Percentiles rank a stretch among this genome's conserved stretches.
Conservation (phyloP, 2,888 invertebrate genomes). For the Drosophila testacea region DNA sequence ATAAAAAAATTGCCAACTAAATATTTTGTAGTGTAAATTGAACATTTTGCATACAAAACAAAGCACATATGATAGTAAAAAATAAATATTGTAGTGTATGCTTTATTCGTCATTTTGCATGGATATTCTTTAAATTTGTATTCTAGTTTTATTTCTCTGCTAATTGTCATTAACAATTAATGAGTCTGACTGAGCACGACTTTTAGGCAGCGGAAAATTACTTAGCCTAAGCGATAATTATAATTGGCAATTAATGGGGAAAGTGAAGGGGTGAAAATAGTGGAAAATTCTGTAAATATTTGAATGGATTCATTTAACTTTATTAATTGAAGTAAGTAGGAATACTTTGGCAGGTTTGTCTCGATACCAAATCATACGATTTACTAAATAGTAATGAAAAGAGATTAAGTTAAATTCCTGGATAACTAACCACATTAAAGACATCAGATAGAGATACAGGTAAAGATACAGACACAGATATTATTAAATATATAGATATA, state of each 20-base stretch:
- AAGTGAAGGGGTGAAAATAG: slow-evolving; percentile 4
- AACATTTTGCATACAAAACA: no score
- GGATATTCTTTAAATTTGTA: slow-evolving; percentile 8
- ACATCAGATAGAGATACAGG: no score
- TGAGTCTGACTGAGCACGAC: slow-evolving; percentile 60
- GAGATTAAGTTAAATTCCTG: no score
- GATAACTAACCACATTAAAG: no score
- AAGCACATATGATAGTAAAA: no score
- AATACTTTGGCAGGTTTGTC: no score
- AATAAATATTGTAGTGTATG: slow-evolving; percentile 2
- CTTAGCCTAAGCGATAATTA: slow-evolving; percentile 19
- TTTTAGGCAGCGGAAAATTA: slow-evolving; percentile 67
- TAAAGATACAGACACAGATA: no score
- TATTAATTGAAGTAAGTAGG: background rate
- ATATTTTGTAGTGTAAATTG: no score
- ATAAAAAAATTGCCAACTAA: no score
- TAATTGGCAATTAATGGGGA: slow-evolving; percentile 17
- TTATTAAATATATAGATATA: no score
- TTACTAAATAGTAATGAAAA: no score
- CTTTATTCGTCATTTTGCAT: slow-evolving; percentile 2
- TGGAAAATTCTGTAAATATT: slow-evolving; percentile 15
- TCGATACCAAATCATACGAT: no score
- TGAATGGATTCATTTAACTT: background rate
- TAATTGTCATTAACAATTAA: slow-evolving; percentile 60
- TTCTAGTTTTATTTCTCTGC: slow-evolving; percentile 50